Base-by-base conservation (phyloP, 2,888 invertebrate species). In the Drosophila borealis region DNA sequence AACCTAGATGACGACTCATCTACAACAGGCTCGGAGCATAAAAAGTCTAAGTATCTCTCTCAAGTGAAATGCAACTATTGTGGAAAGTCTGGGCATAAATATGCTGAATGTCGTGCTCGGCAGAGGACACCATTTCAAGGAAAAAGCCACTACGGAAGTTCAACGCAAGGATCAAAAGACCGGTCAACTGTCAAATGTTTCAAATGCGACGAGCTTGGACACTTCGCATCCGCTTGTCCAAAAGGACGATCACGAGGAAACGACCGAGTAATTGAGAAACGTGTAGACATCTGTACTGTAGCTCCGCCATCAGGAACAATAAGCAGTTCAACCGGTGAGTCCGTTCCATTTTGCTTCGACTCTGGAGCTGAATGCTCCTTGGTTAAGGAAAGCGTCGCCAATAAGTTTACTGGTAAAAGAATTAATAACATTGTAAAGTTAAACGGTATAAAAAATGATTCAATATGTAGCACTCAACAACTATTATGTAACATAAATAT, bases 401-500 rank as follows among this genome's bases (percentile, higher is more conserved):
- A 44, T 44, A 44, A 21, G 21, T 36, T 44, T 44, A 44, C 4
- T 21, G 13, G n/a, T 6, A 39, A 45, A 45, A 25, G 25, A 45
- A 45, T n/a, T 33, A 44, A 45, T 37, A 55, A 55, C n/a, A 55
- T 55, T 55, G 45, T 55, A 2, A 55, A 42, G 8, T 44, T 50
- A 11, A 59, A 50, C 36, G 59, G 44, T 8, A 59, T 59, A 50
- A 59, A 51, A 44, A 46, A 56, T 29, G 37, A 55, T 60, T 42
- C 44, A 25, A 60, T 50, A 33, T 59, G 49, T 14, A 49, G 49
- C 36, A 55, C 55, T 55, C 44, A 64, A 21, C 39, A 56, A 56
- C n/a, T 51, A 13, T 57, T 57, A 57, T 64, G 51, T 51, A 57
- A 59, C 36, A 51, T 59, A 65, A 64, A 53, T 61, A 41, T 61